Conservation (phyloP, 2,888 invertebrate genomes). For the Stenurella melanura region DNA sequence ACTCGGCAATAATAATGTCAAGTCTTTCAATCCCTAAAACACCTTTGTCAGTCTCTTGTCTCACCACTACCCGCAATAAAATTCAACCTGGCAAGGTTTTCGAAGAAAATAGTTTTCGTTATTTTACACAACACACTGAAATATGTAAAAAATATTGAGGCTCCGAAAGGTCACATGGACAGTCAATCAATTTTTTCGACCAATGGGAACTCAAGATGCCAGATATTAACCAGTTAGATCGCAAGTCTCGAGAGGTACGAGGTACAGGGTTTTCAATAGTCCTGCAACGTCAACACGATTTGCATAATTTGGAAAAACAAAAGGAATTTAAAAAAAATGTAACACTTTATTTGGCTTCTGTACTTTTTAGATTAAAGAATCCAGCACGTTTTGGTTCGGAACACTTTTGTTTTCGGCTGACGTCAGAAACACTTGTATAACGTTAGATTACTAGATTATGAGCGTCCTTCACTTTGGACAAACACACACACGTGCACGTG, state of each 20-base stretch:
- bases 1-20: slow-evolving; percentile 36
- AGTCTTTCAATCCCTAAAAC: background rate
- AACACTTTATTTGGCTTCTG: background rate
- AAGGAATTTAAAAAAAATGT: background rate
- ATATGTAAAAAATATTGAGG: slow-evolving; percentile 35
- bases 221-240: slow-evolving; percentile 19
- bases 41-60: background rate
- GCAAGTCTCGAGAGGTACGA: background rate
- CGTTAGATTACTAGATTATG: slow-evolving; percentile 51
- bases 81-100: background rate
- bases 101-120: background rate
- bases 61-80: slow-evolving; percentile 16
- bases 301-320: background rate
- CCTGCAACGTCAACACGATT: slow-evolving; percentile 30
- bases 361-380: background rate
- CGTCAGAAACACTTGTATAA: slow-evolving; percentile 41
- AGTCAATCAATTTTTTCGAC: slow-evolving; percentile 22
- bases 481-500: slow-evolving; percentile 52
- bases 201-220: slow-evolving; percentile 6
- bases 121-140: slow-evolving; percentile 22
- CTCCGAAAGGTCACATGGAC: slow-evolving; percentile 38
- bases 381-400: background rate
- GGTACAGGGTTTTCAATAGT: slow-evolving; percentile 24
- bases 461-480: slow-evolving; percentile 54
- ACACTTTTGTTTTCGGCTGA: slow-evolving; percentile 38